phyloP scores from a whole-genome alignment of 1,140 invertebrate genomes.

The Microplitis mediator region DNA sequence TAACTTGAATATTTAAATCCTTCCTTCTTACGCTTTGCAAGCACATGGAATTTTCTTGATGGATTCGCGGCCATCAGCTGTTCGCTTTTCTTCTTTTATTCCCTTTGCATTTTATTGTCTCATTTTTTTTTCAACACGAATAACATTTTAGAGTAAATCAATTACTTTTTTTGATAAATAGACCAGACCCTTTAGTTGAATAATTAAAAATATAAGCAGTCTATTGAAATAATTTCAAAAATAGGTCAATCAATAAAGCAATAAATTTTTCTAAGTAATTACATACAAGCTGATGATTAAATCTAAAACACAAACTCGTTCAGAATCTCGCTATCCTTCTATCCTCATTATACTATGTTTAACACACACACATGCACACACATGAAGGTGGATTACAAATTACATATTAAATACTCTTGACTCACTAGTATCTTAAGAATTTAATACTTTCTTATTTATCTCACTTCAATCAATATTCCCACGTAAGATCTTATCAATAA shows the following conservation, averaged over 20 bases:
- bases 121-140: no score
- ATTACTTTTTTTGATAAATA: no score
- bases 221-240: no score
- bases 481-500: constrained; percentile 12
- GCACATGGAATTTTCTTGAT: constrained; percentile 25
- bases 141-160: no score
- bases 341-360: neutral
- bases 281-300: neutral
- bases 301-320: constrained; percentile 3
- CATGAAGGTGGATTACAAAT: constrained; percentile 34
- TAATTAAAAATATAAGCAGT: no score
- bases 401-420: constrained; percentile 23
- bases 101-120: neutral
- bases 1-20: constrained; percentile 1
- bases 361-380: neutral
- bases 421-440: constrained; percentile 17
- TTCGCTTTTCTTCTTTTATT: neutral
- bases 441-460: constrained; percentile 12
- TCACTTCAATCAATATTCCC: constrained; percentile 20
- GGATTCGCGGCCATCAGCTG: constrained; percentile 11
- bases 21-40: constrained; percentile 10
- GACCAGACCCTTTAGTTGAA: no score
- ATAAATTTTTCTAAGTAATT: constrained; percentile 1
- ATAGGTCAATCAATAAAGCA: neutral
- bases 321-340: constrained; percentile 7